A percentile compares a stretch with the other conserved stretches of the same genome.
Evolutionary conservation across 2,888 invertebrate species (phyloP).

Genomic region (Anthophora plumipes): DNA sequence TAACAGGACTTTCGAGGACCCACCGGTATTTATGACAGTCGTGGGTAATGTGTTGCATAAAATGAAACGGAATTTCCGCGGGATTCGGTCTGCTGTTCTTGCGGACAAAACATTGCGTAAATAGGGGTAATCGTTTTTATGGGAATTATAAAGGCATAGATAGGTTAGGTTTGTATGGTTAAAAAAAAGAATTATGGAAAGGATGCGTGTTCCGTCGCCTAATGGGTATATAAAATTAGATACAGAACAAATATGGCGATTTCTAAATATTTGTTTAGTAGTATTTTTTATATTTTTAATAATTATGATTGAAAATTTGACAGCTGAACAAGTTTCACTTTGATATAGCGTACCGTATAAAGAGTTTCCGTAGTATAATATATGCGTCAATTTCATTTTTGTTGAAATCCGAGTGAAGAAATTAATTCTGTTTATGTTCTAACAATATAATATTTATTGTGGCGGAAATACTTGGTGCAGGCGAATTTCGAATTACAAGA

Average conservation of each 20-base stretch:
- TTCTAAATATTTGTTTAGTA: background rate
- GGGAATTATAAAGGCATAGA: background rate
- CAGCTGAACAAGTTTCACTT: background rate
- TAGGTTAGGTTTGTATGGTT: background rate
- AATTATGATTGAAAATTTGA: background rate
- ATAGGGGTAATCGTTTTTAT: slow-evolving; percentile 38
- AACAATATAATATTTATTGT: too few relatives aligned
- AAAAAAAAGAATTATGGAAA: background rate
- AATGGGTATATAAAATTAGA: background rate
- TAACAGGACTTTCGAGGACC: slow-evolving; percentile 59
- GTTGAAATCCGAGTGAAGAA: too few relatives aligned
- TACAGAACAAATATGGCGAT: background rate
- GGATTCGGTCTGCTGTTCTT: slow-evolving; percentile 29
- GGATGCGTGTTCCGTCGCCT: background rate
- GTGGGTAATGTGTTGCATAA: slow-evolving; percentile 58
- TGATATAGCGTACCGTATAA: too few relatives aligned
- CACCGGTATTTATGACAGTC: slow-evolving; percentile 40
- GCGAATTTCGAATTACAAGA: too few relatives aligned
- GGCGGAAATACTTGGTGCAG: too few relatives aligned
- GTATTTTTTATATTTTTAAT: background rate
- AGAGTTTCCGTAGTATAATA: background rate
- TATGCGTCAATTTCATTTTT: background rate
- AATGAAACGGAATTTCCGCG: slow-evolving; percentile 40
- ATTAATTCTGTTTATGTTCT: too few relatives aligned
- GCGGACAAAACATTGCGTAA: background rate